Conservation (phyloP, 2,797 vertebrate genomes). For the Alcedo atthis region DNA sequence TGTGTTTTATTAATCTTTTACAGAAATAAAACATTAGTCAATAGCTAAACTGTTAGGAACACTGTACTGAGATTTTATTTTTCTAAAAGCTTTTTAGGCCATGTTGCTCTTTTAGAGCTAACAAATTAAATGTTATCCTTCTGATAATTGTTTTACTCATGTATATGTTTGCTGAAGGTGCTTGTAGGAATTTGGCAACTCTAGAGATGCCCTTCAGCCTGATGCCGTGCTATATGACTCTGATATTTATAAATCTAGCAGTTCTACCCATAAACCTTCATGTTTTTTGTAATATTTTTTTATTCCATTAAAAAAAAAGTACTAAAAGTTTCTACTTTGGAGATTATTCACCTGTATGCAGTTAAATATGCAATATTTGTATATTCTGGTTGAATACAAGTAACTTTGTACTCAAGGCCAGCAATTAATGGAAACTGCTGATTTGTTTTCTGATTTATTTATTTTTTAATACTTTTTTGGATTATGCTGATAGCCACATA, state of each 20-base stretch:
- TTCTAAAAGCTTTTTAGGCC: not conserved
- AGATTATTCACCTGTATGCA: not conserved
- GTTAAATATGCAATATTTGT: not conserved
- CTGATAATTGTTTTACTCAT: not conserved
- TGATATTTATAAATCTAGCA: not conserved
- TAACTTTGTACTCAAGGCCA: not conserved
- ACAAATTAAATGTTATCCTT: not conserved
- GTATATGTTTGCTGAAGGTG: not conserved
- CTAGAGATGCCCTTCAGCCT: not conserved
- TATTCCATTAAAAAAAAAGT: not conserved
- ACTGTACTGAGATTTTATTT: not conserved
- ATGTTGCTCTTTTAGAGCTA: not conserved
- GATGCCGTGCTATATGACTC: not conserved
- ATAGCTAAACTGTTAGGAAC: not conserved
- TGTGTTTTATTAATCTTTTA: not conserved
- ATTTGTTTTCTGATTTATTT: not conserved
- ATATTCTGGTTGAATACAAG: not conserved
- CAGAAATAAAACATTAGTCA: not conserved
- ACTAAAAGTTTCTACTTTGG: not conserved
- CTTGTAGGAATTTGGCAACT: not conserved
- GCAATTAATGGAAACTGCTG: not conserved
- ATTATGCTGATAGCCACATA: rapidly evolving
- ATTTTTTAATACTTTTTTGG: not conserved
- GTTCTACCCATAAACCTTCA: not conserved
- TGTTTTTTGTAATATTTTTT: not conserved